Evolutionary conservation across 2,113 vertebrate genomes (phyloP).

Genomic region (Cynoglossus semilaevis): DNA sequence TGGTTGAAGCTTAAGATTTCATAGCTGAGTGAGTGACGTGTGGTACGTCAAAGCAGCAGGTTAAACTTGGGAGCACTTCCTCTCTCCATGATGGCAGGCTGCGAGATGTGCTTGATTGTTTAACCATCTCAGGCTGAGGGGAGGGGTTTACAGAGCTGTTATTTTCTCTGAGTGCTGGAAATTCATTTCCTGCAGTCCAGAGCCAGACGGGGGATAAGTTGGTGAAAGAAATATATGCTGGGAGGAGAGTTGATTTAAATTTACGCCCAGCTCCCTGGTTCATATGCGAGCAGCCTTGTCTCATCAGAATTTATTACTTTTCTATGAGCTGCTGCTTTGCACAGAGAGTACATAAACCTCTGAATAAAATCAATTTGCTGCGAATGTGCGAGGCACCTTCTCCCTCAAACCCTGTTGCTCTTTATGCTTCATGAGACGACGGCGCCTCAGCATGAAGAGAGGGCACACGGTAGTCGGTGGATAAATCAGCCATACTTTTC

Average conservation of each 20-base stretch:
- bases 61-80: background rate
- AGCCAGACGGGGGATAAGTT: constrained; percentile 32
- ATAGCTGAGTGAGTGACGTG: too few species aligned
- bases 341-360: constrained; percentile 66
- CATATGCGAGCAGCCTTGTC: constrained; percentile 48
- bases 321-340: constrained; percentile 67
- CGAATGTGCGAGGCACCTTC: constrained; percentile 51
- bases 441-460: constrained; percentile 31
- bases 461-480: constrained; percentile 38
- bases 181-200: constrained; percentile 21
- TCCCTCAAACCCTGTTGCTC: constrained; percentile 42
- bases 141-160: constrained; percentile 16
- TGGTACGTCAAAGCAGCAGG: background rate
- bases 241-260: constrained; percentile 49
- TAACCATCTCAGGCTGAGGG: constrained; percentile 9
- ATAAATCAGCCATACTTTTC: constrained; percentile 64
- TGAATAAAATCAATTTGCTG: constrained; percentile 72
- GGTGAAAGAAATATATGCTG: constrained; percentile 26
- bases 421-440: constrained; percentile 61
- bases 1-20: too few species aligned
- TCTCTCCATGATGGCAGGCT: constrained; percentile 10
- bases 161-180: constrained; percentile 29
- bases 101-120: constrained; percentile 39
- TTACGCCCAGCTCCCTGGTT: constrained; percentile 33
- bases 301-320: constrained; percentile 70